phyloP scores from a whole-genome alignment of 2,888 invertebrate species.

The Chloroclysta siterata region DNA sequence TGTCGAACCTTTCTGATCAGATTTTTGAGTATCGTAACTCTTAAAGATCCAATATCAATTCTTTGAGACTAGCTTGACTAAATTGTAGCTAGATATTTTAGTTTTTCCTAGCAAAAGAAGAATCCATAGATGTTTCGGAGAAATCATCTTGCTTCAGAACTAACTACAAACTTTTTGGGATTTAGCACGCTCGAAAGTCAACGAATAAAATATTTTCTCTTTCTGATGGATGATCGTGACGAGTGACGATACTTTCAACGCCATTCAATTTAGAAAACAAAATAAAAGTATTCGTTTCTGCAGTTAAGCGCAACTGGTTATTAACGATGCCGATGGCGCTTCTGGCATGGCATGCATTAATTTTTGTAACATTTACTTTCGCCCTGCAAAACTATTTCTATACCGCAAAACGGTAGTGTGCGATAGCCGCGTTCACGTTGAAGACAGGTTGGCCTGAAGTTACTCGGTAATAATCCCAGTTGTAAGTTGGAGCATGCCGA shows the following conservation, averaged over 20 bases:
- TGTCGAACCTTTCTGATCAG: constrained; percentile 3
- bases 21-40: constrained; percentile 6
- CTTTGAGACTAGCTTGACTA: constrained; percentile 2
- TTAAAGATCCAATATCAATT: constrained; percentile 13
- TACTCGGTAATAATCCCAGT: too few species aligned
- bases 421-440: background rate
- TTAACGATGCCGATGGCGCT: constrained; percentile 27
- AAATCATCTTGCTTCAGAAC: constrained; percentile 30
- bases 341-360: constrained; percentile 28
- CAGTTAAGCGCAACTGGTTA: constrained; percentile 36
- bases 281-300: constrained; percentile 42
- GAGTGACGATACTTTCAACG: constrained; percentile 54
- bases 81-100: background rate
- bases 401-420: constrained; percentile 15
- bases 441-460: too few species aligned
- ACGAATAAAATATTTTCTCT: constrained; percentile 53
- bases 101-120: background rate
- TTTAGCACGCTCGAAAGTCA: constrained; percentile 52
- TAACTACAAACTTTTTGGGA: constrained; percentile 40
- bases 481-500: too few species aligned
- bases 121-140: constrained; percentile 3
- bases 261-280: constrained; percentile 48
- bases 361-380: constrained; percentile 34
- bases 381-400: constrained; percentile 26
- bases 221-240: constrained; percentile 60